Base-by-base conservation (phyloP, 2,113 vertebrate species). In the Nanger granti region DNA sequence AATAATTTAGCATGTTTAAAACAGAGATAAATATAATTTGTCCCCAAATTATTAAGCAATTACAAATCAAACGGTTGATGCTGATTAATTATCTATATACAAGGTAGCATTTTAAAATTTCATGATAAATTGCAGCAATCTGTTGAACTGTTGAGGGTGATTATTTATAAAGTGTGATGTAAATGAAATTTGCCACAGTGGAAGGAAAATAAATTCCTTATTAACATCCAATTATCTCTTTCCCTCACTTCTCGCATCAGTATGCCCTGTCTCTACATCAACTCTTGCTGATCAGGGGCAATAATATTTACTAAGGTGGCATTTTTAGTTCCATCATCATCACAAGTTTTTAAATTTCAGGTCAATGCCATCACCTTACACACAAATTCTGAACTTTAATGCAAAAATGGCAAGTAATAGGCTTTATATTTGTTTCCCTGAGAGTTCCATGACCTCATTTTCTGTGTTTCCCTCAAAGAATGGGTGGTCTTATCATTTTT, bases 151-250 rank as follows among this genome's bases (percentile, higher is more conserved):
- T 47, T 92, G 44, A 94, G 97, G 76, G 85, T 93, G 93, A 96
- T 96, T 95, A 97, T 96, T 97, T 98, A 93, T 96, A 79, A 94
- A 97, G 79, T 95, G 44, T 95, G 97, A 97, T 89, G n/a, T 89
- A 95, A 95, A 96, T 97, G 89, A 89, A 97, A 93, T 90, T 97
- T 89, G 82, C 92, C 55, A 91, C 34, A 9, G 52, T 4, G 7
- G 57, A 92, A 94, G 37, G 87, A 95, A 96, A 97, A 80, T 89
- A 85, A 96, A 91, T 95, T 87, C 82, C 92, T 97, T 97, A 96
- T 96, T 97, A 96, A 94, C 87, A 92, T 86, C 55, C 49, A 97
- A 41, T 97, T 95, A 96, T 94, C 88, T 96, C 85, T 86, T 94
- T 60, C 87, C 64, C 87, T 97, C 55, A 34, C 73, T 95, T 95